A percentile compares a stretch with the other conserved stretches of the same genome.
Conservation (phyloP, 2,797 vertebrate species). For the Semotilus atromaculatus region DNA sequence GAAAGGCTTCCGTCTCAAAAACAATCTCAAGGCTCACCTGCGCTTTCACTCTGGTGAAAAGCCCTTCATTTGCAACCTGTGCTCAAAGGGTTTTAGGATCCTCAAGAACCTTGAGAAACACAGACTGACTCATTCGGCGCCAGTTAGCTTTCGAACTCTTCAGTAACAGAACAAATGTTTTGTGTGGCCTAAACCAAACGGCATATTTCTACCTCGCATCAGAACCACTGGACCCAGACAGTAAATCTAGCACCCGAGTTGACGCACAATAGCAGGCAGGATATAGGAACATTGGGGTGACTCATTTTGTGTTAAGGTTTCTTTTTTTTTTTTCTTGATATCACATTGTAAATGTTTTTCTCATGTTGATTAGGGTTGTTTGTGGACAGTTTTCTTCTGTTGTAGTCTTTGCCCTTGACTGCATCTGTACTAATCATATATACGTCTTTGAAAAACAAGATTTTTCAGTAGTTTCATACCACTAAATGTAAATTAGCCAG, state of each 20-base stretch:
- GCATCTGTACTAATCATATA: not conserved
- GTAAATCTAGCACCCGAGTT: not conserved
- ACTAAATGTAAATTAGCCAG: not conserved
- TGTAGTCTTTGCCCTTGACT: not conserved
- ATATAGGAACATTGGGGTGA: not conserved
- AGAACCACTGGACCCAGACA: constrained; percentile 20
- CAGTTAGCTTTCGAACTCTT: not conserved
- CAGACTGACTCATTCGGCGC: constrained; percentile 49
- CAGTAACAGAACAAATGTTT: not conserved
- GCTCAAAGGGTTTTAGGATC: constrained; percentile 75
- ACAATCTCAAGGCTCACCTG: constrained; percentile 76
- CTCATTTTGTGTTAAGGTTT: not conserved
- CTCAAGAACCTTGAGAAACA: constrained; percentile 75
- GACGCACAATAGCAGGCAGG: not conserved
- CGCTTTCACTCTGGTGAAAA: constrained; percentile 78
- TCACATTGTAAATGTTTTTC: not conserved
- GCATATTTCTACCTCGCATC: constrained; percentile 41
- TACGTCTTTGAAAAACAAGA: not conserved
- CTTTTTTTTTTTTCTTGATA: not conserved
- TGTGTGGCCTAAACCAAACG: constrained; percentile 7
- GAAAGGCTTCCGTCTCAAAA: constrained; percentile 76
- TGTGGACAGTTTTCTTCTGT: not conserved
- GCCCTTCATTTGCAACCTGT: constrained; percentile 71
- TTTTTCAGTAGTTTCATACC: not conserved
- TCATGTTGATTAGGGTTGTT: not conserved